phyloP scores from a whole-genome alignment of 2,113 vertebrate species.

The Zosterops japonicus region DNA sequence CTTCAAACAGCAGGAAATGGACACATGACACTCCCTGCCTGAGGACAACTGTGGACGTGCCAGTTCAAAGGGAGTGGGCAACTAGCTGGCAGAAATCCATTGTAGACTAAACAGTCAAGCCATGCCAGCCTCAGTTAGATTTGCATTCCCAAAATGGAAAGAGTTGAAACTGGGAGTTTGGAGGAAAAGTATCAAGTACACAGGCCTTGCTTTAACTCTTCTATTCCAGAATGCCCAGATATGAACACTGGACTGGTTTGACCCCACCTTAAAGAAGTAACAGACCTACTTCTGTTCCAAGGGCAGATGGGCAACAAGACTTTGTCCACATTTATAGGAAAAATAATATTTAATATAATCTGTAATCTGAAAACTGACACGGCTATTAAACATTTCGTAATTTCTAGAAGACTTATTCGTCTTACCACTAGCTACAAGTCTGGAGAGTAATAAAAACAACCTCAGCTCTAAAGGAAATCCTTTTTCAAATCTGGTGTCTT shows the following conservation, averaged over 20 bases:
- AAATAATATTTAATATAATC: background rate
- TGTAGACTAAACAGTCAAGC: background rate
- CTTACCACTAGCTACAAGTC: background rate
- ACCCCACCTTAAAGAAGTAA: background rate
- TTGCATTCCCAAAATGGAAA: background rate
- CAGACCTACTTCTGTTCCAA: background rate
- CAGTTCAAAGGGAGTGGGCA: background rate
- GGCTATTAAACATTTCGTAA: background rate
- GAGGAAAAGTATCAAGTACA: background rate
- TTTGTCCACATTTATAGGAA: background rate
- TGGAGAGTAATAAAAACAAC: constrained; percentile 29
- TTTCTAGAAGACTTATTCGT: background rate
- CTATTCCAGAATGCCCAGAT: background rate
- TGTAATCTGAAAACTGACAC: background rate
- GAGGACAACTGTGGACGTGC: background rate
- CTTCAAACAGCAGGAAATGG: background rate
- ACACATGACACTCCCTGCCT: background rate
- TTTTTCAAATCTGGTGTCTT: constrained; percentile 28
- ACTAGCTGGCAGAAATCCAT: background rate
- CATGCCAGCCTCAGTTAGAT: background rate
- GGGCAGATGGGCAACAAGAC: background rate
- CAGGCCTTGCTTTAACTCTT: background rate
- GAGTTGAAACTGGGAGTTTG: background rate
- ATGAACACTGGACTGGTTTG: background rate
- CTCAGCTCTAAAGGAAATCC: constrained; percentile 46